phyloP scores from a whole-genome alignment of 2,113 vertebrate species.

The Seriola rivoliana region DNA sequence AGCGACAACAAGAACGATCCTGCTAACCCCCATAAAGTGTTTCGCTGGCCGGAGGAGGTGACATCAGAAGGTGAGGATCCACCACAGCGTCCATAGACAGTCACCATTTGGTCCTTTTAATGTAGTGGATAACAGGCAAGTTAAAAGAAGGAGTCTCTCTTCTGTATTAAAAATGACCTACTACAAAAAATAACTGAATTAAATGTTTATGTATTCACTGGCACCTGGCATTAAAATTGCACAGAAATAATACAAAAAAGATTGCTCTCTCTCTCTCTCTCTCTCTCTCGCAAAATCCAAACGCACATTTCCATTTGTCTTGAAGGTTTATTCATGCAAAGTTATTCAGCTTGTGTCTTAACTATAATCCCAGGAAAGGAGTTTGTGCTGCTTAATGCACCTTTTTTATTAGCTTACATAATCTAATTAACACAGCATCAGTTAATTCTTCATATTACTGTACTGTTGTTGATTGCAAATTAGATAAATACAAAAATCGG shows the following conservation, averaged over 20 bases:
- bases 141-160: background rate
- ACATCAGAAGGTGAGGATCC: constrained; percentile 62
- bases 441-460: background rate
- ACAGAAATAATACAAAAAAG: background rate
- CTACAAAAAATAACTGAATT: background rate
- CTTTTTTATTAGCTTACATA: background rate
- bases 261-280: background rate
- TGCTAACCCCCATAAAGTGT: constrained; percentile 89
- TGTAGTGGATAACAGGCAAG: background rate
- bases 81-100: background rate
- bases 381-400: background rate
- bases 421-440: background rate
- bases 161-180: background rate
- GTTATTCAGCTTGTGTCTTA: constrained; percentile 21
- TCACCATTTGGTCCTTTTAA: constrained; percentile 1
- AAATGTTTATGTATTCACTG: background rate
- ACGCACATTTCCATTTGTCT: background rate
- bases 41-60: constrained; percentile 70
- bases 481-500: background rate
- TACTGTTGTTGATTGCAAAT: background rate
- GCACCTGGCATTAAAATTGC: background rate
- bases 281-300: background rate
- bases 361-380: background rate
- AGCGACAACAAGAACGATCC: constrained; percentile 85
- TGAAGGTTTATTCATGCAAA: constrained; percentile 15